Evolutionary conservation across 2,797 vertebrate genomes (phyloP).

Genomic region (Glossophaga mutica): DNA sequence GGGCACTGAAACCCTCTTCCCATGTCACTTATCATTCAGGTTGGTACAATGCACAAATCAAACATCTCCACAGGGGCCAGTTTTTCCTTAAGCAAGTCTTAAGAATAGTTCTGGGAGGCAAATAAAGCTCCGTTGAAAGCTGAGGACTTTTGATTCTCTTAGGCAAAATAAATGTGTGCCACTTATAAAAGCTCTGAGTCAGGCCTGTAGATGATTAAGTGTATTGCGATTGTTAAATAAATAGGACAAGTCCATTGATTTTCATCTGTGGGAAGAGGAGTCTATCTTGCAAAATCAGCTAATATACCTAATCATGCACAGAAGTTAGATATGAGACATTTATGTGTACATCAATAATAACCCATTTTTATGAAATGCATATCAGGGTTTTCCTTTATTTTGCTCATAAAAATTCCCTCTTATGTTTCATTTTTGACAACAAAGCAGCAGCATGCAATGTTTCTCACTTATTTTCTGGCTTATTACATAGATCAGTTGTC

Average conservation of each 20-base stretch:
- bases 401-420: neutral
- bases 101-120: neutral
- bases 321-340: neutral
- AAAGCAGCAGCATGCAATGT: neutral
- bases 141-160: slow-evolving; percentile 41
- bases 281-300: slow-evolving; percentile 42
- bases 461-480: slow-evolving; percentile 40
- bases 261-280: neutral
- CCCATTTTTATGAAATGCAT: neutral
- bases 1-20: neutral
- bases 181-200: slow-evolving; percentile 29
- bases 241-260: slow-evolving; percentile 48
- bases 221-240: slow-evolving; percentile 25
- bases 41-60: neutral
- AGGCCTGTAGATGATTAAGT: neutral
- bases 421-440: slow-evolving; percentile 25
- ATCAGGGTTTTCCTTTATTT: neutral
- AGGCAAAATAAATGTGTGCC: neutral
- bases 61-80: neutral
- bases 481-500: neutral
- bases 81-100: slow-evolving; percentile 24
- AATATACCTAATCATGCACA: neutral
- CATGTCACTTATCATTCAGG: neutral
- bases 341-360: slow-evolving; percentile 3
- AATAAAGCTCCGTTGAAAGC: slow-evolving; percentile 37